phyloP scores from a whole-genome alignment of 2,797 vertebrate species.

The Peromyscus aztecus region DNA sequence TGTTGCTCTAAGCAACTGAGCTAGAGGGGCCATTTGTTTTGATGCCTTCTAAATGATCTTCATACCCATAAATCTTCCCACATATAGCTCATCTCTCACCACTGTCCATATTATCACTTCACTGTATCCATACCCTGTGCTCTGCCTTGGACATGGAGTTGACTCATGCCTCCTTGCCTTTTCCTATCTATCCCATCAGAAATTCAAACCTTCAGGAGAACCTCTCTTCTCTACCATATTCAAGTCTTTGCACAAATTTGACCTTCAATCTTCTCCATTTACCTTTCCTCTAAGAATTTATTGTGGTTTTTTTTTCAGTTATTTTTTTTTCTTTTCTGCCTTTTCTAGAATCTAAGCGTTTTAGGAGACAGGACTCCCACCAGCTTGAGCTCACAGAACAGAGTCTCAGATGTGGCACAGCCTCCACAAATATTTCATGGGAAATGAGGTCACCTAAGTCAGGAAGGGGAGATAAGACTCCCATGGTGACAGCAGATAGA shows the following conservation, averaged over 20 bases:
- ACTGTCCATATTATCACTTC: fast-evolving
- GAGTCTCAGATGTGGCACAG: background rate
- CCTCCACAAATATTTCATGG: background rate
- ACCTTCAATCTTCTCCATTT: background rate
- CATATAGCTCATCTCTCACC: background rate
- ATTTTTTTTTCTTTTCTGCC: background rate
- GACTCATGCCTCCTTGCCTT: background rate
- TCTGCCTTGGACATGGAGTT: background rate
- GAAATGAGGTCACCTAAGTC: background rate
- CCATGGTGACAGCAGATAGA: background rate
- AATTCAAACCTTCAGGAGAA: background rate
- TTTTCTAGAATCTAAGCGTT: background rate
- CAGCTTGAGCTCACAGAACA: background rate
- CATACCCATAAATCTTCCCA: background rate
- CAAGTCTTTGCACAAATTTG: background rate
- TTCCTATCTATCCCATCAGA: background rate
- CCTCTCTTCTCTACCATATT: background rate
- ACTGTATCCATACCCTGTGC: fast-evolving
- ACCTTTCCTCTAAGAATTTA: background rate
- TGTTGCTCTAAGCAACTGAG: background rate
- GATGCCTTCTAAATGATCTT: background rate
- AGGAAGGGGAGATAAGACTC: background rate
- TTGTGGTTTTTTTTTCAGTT: background rate
- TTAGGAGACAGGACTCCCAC: background rate
- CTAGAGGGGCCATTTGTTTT: too few species aligned